Conservation (phyloP, 2,113 vertebrate species). For the Scomber colias region DNA sequence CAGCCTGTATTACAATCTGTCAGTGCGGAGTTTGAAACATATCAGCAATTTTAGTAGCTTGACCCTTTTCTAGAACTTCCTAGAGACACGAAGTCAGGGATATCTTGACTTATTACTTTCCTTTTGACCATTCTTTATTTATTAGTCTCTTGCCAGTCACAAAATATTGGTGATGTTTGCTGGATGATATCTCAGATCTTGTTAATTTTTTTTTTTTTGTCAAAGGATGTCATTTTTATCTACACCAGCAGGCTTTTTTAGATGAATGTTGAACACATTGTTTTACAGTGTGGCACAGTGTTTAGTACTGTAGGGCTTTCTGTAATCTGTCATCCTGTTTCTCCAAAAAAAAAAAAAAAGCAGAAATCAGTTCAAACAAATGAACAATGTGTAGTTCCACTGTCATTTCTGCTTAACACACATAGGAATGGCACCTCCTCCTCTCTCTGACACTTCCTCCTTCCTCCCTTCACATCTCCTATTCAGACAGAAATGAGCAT, state of each 20-base stretch:
- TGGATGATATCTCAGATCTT: too few relatives aligned
- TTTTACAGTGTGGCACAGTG: too few relatives aligned
- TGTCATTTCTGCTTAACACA: background rate
- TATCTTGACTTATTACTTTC: background rate
- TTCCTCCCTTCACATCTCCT: background rate
- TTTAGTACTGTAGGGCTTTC: too few relatives aligned
- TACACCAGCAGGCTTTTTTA: too few relatives aligned
- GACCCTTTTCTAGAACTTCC: background rate
- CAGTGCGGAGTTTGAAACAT: background rate
- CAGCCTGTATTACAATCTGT: background rate
- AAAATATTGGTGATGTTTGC: too few relatives aligned
- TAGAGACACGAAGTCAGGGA: background rate
- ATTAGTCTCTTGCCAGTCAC: background rate
- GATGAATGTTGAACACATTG: too few relatives aligned
- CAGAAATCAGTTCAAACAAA: conserved; percentile 5
- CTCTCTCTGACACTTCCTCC: background rate
- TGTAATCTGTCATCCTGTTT: background rate
- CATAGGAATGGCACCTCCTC: background rate
- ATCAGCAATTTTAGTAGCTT: background rate
- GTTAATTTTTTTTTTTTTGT: too few relatives aligned
- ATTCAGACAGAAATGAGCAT: conserved; percentile 9
- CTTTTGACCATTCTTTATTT: background rate
- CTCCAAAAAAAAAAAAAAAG: background rate
- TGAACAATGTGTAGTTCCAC: background rate
- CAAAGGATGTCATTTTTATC: background rate